These are phyloP conservation scores for Manis javanica DNA, from an alignment of 2,797 vertebrate genomes.

Conservation along the genomic window DNA sequence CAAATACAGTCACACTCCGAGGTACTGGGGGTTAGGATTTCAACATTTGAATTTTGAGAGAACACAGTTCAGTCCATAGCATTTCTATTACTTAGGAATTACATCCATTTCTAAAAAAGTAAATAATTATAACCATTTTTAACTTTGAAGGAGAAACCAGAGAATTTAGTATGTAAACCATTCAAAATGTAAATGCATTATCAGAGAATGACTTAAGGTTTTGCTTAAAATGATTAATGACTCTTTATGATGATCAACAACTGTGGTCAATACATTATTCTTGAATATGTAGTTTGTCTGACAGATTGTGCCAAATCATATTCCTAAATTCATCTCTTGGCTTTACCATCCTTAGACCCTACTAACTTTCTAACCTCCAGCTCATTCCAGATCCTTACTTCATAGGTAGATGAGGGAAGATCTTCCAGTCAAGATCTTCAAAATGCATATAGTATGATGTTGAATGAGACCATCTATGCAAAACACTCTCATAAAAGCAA, in stretches of 20 bases:
- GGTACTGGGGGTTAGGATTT: background rate
- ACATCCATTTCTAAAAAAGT: background rate
- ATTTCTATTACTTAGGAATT: conserved; percentile 28
- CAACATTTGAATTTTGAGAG: background rate
- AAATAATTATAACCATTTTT: conserved; percentile 34
- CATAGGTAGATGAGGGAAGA: background rate
- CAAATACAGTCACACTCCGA: conserved; percentile 46
- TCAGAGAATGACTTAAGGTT: background rate
- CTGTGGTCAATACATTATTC: background rate
- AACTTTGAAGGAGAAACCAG: conserved; percentile 13
- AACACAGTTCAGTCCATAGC: background rate
- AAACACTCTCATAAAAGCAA: conserved; percentile 7
- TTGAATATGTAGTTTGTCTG: background rate
- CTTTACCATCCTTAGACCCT: background rate
- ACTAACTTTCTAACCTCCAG: conserved; percentile 10
- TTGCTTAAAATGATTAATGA: conserved; percentile 33
- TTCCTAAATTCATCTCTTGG: conserved; percentile 4
- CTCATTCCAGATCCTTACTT: conserved; percentile 2
- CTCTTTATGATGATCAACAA: conserved; percentile 2
- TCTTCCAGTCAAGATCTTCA: conserved; percentile 7
- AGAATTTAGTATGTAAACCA: conserved; percentile 40
- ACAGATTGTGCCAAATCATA: background rate
- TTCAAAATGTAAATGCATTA: conserved; percentile 45
- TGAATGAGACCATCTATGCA: conserved; percentile 14
- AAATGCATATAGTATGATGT: background rate